phyloP scores from a whole-genome alignment of 2,888 invertebrate species.

The Pristionchus arcanus region DNA sequence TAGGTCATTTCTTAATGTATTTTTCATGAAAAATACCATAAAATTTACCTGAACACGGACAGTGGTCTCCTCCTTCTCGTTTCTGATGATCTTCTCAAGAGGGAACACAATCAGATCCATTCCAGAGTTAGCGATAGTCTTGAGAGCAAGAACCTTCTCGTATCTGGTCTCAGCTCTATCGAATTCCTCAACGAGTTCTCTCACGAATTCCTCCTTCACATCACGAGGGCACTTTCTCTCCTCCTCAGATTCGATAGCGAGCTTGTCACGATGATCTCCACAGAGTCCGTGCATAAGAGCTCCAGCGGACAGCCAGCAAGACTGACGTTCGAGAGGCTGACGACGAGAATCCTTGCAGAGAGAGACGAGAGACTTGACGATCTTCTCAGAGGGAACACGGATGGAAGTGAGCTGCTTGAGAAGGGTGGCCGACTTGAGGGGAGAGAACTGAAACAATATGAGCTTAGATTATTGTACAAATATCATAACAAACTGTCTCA shows the following conservation, averaged over 20 bases:
- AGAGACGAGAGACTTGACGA: constrained; percentile 56
- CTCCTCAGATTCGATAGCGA: constrained; percentile 36
- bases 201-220: constrained; percentile 67
- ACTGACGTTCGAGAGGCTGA: constrained; percentile 66
- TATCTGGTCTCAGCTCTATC: constrained; percentile 62
- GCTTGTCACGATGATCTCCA: constrained; percentile 61
- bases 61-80: constrained; percentile 64
- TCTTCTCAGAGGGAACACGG: constrained; percentile 58
- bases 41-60: constrained; percentile 61
- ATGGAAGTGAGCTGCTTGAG: constrained; percentile 59
- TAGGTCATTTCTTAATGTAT: no score
- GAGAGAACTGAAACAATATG: constrained; percentile 54
- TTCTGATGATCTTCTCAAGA: constrained; percentile 75
- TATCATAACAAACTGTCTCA: no score
- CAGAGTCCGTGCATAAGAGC: constrained; percentile 71
- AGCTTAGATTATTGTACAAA: no score
- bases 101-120: constrained; percentile 69
- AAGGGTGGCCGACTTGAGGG: constrained; percentile 46
- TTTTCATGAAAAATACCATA: no score
- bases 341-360: constrained; percentile 60
- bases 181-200: constrained; percentile 61
- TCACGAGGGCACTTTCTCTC: constrained; percentile 56
- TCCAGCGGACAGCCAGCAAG: constrained; percentile 71
- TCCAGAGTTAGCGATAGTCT: constrained; percentile 77
- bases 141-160: constrained; percentile 75